These are phyloP conservation scores for Drosophila tristis DNA, from an alignment of 1,140 invertebrate species.

Conservation along the genomic window DNA sequence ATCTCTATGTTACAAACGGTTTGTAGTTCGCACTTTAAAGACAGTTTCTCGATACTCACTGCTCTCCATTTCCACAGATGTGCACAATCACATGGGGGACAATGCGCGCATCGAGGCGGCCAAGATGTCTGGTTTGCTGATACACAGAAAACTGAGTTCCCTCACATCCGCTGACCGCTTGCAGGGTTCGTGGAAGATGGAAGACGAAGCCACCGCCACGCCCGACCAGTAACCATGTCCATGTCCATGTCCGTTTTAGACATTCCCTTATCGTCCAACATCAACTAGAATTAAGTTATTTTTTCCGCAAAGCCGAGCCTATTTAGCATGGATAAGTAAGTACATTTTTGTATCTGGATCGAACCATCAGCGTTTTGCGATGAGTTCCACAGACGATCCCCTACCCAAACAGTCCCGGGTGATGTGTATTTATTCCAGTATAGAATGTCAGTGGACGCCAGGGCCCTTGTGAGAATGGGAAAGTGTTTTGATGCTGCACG, in stretches of 20 bases:
- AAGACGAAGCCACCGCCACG: conserved; percentile 37
- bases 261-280: conserved; percentile 31
- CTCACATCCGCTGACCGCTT: conserved; percentile 58
- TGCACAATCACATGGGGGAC: conserved; percentile 78
- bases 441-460: background rate
- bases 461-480: no score
- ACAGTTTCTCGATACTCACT: background rate
- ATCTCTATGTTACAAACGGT: conserved; percentile 83
- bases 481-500: no score
- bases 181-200: conserved; percentile 39
- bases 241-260: conserved; percentile 1
- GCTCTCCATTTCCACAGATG: conserved; percentile 48
- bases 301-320: conserved; percentile 4
- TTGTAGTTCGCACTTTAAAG: conserved; percentile 1
- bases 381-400: no score
- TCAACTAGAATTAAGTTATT: conserved; percentile 11
- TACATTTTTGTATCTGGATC: conserved; percentile 5
- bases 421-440: conserved; percentile 24
- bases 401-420: background rate
- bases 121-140: conserved; percentile 65
- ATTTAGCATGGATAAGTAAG: conserved; percentile 26
- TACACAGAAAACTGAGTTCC: conserved; percentile 74
- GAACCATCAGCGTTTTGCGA: background rate
- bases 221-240: conserved; percentile 31
- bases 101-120: conserved; percentile 70